Evolutionary conservation across 2,113 vertebrate species (phyloP).

Genomic region (Daboia siamensis): DNA sequence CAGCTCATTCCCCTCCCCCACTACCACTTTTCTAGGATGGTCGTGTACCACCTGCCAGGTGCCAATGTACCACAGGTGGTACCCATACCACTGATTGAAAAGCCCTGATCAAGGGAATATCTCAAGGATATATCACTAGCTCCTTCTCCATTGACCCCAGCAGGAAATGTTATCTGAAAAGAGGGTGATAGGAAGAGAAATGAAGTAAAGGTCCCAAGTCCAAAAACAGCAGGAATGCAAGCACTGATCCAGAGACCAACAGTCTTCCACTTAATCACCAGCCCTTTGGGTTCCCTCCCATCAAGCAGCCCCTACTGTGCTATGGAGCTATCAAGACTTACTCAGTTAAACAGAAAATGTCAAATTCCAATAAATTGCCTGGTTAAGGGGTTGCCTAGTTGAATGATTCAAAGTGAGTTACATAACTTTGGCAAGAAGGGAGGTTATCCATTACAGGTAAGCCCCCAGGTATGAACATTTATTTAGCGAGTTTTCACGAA

Average conservation of each 20-base stretch:
- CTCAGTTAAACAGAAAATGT: neutral
- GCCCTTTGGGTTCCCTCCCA: neutral
- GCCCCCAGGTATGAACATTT: no score
- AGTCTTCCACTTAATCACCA: neutral
- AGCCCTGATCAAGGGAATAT: neutral
- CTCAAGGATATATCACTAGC: neutral
- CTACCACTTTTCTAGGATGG: no score
- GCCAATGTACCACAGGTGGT: no score
- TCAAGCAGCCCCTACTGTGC: neutral
- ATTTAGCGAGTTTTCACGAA: no score
- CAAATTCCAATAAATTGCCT: neutral
- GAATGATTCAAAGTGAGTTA: neutral
- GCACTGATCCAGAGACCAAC: neutral
- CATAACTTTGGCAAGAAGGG: neutral
- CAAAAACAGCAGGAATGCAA: neutral
- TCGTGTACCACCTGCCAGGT: no score
- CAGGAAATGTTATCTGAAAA: neutral
- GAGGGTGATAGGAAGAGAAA: neutral
- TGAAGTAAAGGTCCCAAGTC: neutral
- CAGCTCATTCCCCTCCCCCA: no score
- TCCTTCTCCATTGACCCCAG: neutral
- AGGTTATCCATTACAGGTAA: neutral
- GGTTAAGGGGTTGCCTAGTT: neutral
- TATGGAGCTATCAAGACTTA: neutral
- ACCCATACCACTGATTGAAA: no score